Evolutionary conservation across 2,113 vertebrate genomes (phyloP).

Genomic region (Spea bombifrons): DNA sequence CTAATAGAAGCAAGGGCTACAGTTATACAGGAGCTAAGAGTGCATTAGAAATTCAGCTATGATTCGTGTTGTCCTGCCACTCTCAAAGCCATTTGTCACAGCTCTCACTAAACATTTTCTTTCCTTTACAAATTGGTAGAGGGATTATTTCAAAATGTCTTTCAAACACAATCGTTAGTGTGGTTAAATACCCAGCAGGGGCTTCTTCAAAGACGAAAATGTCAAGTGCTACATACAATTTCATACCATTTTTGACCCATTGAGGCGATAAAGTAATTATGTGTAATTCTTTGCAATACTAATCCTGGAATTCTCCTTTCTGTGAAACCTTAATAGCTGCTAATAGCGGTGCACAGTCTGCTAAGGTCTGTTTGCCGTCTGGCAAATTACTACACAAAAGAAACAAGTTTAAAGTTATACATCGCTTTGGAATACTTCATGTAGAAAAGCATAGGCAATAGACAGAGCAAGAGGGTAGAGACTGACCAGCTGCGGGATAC

Average conservation of each 20-base stretch:
- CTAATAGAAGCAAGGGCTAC: not conserved
- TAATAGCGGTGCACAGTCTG: constrained; percentile 39
- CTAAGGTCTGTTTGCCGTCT: constrained; percentile 37
- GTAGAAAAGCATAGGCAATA: constrained; percentile 2
- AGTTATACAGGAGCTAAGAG: not conserved
- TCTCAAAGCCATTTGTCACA: constrained; percentile 37
- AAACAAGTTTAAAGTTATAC: constrained; percentile 9
- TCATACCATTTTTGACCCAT: constrained; percentile 46
- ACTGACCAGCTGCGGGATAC: constrained; percentile 15
- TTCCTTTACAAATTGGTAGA: constrained; percentile 34
- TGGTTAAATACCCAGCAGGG: constrained; percentile 41
- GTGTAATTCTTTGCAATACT: constrained; percentile 40
- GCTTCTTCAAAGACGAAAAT: constrained; percentile 38
- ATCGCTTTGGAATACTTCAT: constrained; percentile 1
- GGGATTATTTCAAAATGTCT: constrained; percentile 43
- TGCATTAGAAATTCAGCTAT: not conserved
- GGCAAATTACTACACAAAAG: constrained; percentile 34
- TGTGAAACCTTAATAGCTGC: constrained; percentile 34
- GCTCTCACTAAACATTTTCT: constrained; percentile 42
- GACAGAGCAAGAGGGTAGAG: constrained; percentile 1
- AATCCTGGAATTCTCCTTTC: constrained; percentile 39
- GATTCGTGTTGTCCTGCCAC: constrained; percentile 9
- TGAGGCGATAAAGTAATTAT: constrained; percentile 44
- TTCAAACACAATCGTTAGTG: constrained; percentile 39
- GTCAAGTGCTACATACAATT: constrained; percentile 42